Evolutionary conservation across 2,888 invertebrate species (phyloP).

Genomic region (Nemotelus nigrinus): DNA sequence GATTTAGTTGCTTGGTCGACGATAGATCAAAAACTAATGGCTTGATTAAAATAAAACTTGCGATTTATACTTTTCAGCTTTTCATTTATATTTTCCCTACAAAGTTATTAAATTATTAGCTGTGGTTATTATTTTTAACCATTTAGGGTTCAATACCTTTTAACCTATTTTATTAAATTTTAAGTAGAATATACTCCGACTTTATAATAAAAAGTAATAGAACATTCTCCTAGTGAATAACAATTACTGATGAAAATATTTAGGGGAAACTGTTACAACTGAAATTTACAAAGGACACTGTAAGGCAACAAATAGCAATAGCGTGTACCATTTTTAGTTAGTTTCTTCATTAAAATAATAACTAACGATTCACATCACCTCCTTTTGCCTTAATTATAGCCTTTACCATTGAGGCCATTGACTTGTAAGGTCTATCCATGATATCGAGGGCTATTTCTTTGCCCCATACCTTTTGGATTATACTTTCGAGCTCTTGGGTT

Average conservation of each 20-base stretch:
- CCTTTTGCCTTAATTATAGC: not conserved
- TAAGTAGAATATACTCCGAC: not conserved
- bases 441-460: not conserved
- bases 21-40: too few species aligned
- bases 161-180: not conserved
- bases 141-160: not conserved
- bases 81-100: not conserved
- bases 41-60: too few species aligned
- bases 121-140: not conserved
- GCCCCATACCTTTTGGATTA: not conserved
- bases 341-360: slow-evolving; percentile 4
- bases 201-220: not conserved
- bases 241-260: not conserved
- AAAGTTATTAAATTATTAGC: not conserved
- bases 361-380: not conserved
- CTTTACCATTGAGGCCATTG: not conserved
- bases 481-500: not conserved
- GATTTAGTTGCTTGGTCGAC: too few species aligned
- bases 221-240: not conserved
- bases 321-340: not conserved
- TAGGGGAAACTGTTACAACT: not conserved
- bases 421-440: not conserved
- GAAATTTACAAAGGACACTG: not conserved
- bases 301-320: not conserved
- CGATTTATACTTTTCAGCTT: not conserved